Evolutionary conservation across 2,797 vertebrate genomes (phyloP), one percentile per base, ranked within the genome.

Genomic region (Argentina silus): DNA sequence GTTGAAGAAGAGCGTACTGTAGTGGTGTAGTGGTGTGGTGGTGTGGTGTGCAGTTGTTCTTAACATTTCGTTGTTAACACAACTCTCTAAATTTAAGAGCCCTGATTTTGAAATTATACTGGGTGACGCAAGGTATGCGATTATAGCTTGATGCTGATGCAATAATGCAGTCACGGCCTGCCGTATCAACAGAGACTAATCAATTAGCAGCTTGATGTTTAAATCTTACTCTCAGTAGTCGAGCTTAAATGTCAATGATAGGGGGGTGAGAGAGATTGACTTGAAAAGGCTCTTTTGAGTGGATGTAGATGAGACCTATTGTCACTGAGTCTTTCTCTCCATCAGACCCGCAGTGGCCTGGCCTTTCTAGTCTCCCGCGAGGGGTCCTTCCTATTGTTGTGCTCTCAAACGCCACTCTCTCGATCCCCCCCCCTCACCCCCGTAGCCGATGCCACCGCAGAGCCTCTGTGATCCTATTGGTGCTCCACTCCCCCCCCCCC

Each of bases 191-290:
- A 78, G 73, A 81, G 50, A 65, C 56, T 84, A 88, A 90, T 93
- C 87, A 88, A 90, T 90, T 87, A 87, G 79, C 44, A 83, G 45
- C 83, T 81, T 81, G 83, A 86, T 86, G 84, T 82, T 82, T 79
- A 76, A 91, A 88, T 86, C 82, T 77, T 72, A 23, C 45, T 12
- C 55, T 11, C 74, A 72, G 7, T 21, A n/a, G 11, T 60, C 44
- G 17, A 10, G 50, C 80, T 85, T 87, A 92, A 91, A 92, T 91
- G 90, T 86, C 87, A 92, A 78, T 78, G 87, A 85, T 78, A 78
- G 69, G 83, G 75, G 78, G 83, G 64, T 42, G 60, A 86, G 78
- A 48, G 78, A 73, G 80, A 81, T 79, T 84, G 76, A 17, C 82
- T 78, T 83, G 59, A 77, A 82, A 84, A 76, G 66, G 78, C 72